Percentiles rank a stretch among this genome's conserved stretches.
Evolutionary conservation across 1,140 invertebrate genomes (phyloP).

Genomic region (Physella acuta): DNA sequence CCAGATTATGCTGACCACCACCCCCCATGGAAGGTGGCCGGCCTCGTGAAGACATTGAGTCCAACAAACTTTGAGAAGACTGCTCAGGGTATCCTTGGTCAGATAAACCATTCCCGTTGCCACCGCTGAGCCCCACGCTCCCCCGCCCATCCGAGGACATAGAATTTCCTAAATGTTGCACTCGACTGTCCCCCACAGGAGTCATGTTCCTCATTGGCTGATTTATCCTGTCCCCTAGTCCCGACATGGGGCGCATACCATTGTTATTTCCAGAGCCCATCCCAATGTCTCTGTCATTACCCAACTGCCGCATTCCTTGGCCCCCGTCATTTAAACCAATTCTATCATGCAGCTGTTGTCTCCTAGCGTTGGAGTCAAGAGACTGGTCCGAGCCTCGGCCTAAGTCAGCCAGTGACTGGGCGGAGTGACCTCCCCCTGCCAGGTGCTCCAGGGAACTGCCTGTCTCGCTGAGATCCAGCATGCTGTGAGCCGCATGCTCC

Average conservation of each 20-base stretch:
- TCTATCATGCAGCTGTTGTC: constrained; percentile 1
- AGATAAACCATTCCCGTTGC: constrained; percentile 8
- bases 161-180: background rate
- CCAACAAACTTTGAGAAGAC: constrained; percentile 1
- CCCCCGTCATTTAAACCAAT: background rate
- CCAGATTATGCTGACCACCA: constrained; percentile 6
- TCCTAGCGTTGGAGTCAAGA: background rate
- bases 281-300: constrained; percentile 3
- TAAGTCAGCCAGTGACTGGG: constrained; percentile 9
- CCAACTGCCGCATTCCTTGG: background rate
- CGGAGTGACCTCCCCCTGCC: constrained; percentile 17
- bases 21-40: constrained; percentile 14
- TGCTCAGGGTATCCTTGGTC: constrained; percentile 1
- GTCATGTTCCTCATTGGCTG: constrained; percentile 21
- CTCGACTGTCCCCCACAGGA: constrained; percentile 10
- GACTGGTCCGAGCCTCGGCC: background rate
- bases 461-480: constrained; percentile 16
- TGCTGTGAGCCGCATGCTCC: constrained; percentile 18
- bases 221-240: constrained; percentile 10
- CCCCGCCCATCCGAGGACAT: constrained; percentile 4
- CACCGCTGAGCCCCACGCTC: constrained; percentile 4
- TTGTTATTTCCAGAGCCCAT: background rate
- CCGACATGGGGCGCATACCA: background rate
- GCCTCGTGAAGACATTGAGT: constrained; percentile 2
- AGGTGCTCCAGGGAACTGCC: constrained; percentile 17